These are phyloP conservation scores for Trematomus loennbergii DNA, from an alignment of 2,113 vertebrate genomes.

Conservation along the genomic window DNA sequence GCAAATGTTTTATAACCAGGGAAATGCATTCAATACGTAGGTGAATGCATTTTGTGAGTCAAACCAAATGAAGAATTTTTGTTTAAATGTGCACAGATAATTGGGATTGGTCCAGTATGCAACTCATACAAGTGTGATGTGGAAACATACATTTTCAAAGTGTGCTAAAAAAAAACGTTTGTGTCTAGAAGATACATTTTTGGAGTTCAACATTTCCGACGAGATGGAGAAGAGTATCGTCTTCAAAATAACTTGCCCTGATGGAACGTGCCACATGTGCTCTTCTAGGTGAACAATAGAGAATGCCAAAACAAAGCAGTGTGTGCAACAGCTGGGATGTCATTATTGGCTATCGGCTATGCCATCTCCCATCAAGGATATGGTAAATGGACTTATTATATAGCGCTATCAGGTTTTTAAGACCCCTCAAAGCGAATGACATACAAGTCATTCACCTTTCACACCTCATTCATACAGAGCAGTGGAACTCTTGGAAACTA, in stretches of 20 bases:
- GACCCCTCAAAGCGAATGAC: too few relatives aligned
- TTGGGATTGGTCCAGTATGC: background rate
- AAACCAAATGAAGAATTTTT: background rate
- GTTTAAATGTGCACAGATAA: too few relatives aligned
- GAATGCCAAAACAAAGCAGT: background rate
- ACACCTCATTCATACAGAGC: too few relatives aligned
- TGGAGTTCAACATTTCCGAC: background rate
- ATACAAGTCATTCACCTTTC: too few relatives aligned
- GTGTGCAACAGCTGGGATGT: slow-evolving; percentile 7
- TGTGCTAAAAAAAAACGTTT: background rate
- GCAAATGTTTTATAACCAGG: background rate
- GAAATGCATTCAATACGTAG: background rate
- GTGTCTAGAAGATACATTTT: background rate
- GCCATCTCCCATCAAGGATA: slow-evolving; percentile 6
- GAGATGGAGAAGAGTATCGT: background rate
- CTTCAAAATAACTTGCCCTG: background rate
- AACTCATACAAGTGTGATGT: background rate
- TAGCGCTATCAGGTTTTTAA: too few relatives aligned
- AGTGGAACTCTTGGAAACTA: too few relatives aligned
- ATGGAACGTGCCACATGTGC: background rate
- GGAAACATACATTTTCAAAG: background rate
- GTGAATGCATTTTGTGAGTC: background rate
- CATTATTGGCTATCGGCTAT: slow-evolving; percentile 11
- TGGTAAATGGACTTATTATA: too few relatives aligned
- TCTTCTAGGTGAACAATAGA: slow-evolving; percentile 5